These are phyloP conservation scores for Myotis daubentonii DNA, from an alignment of 2,797 vertebrate genomes.

Conservation along the genomic window DNA sequence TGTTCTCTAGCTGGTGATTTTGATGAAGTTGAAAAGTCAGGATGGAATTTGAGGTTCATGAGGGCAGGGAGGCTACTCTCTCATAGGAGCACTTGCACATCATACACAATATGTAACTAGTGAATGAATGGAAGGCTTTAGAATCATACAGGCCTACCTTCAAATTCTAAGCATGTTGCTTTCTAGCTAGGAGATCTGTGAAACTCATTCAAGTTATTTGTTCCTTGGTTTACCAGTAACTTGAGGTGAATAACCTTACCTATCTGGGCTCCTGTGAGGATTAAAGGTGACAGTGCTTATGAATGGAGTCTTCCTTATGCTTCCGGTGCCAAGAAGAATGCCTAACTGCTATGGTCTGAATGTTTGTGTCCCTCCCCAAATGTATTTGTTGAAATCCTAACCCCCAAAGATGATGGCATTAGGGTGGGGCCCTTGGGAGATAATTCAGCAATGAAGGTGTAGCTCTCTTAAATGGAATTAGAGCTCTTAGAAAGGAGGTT, in stretches of 20 bases:
- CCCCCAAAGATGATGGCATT: neutral
- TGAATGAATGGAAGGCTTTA: neutral
- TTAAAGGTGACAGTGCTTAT: rapidly evolving
- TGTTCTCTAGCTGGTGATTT: neutral
- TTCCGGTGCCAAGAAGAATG: neutral
- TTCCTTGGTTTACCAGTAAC: neutral
- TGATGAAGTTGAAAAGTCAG: neutral
- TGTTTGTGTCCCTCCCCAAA: neutral
- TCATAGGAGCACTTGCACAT: neutral
- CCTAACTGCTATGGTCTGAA: neutral
- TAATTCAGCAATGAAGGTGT: neutral
- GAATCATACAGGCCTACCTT: neutral
- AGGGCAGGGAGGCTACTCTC: neutral
- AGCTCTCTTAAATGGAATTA: neutral
- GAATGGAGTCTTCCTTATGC: neutral
- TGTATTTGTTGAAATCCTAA: neutral
- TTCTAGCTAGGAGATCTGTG: neutral
- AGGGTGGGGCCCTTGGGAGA: neutral
- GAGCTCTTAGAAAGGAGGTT: neutral
- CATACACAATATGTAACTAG: neutral
- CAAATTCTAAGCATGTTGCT: neutral
- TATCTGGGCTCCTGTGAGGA: neutral
- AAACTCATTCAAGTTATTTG: neutral
- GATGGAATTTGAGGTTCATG: neutral
- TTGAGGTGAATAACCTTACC: neutral